A percentile compares a stretch with the other conserved stretches of the same genome.
Conservation (phyloP, 2,797 vertebrate species). For the Pteropus rufus region DNA sequence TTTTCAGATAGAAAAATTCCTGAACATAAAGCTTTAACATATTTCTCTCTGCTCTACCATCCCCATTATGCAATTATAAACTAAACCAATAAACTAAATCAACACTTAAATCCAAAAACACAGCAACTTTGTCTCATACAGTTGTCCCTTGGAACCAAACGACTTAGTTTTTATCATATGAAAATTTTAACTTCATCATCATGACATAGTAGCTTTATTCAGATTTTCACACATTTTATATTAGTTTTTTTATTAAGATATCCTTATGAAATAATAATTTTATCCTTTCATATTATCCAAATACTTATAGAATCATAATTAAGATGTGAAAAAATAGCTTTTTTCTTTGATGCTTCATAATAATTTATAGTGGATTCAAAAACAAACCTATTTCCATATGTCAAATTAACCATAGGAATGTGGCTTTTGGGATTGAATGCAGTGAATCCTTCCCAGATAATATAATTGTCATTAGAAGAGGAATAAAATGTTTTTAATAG, state of each 20-base stretch:
- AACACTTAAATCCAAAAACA: not conserved
- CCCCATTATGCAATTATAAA: not conserved
- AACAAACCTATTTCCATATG: not conserved
- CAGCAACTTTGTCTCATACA: not conserved
- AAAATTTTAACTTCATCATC: not conserved
- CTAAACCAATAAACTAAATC: not conserved
- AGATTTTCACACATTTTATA: not conserved
- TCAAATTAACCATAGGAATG: not conserved
- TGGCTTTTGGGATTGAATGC: not conserved
- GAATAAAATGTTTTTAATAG: not conserved
- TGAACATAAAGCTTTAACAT: not conserved
- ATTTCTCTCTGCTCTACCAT: not conserved
- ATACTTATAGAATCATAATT: constrained; percentile 25
- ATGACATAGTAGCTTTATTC: not conserved
- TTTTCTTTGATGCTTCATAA: not conserved
- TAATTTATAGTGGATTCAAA: not conserved
- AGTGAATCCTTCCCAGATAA: not conserved
- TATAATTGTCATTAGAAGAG: constrained; percentile 7
- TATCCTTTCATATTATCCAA: constrained; percentile 5
- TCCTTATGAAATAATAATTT: not conserved
- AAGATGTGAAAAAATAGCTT: not conserved
- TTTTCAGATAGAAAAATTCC: not conserved
- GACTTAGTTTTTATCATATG: not conserved
- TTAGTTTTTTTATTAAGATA: constrained; percentile 16
- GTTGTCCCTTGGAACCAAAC: not conserved